Evolutionary conservation across 2,888 invertebrate genomes (phyloP).

Genomic region (Conistra vaccinii): DNA sequence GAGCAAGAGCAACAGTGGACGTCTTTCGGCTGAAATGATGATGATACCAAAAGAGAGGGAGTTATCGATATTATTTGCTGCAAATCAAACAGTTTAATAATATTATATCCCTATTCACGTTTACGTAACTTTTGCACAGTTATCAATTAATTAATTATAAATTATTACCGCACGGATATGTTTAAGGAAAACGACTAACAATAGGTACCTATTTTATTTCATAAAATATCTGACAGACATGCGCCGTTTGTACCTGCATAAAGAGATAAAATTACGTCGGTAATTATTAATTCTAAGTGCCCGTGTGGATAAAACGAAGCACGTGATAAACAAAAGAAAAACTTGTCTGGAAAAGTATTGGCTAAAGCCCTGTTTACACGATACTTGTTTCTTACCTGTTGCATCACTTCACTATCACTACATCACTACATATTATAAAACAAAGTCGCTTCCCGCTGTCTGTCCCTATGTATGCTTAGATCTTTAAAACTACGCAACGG

Average conservation of each 20-base stretch:
- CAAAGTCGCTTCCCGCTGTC: no score
- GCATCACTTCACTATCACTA: no score
- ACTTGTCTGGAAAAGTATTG: background rate
- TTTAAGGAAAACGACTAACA: constrained; percentile 21
- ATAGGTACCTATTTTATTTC: background rate
- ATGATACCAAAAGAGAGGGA: background rate
- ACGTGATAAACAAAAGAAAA: background rate
- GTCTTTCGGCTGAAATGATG: background rate
- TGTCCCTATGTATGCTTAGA: no score
- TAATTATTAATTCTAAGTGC: constrained; percentile 1
- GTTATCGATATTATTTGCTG: background rate
- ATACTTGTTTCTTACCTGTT: background rate
- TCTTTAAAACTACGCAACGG: no score
- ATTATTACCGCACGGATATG: background rate
- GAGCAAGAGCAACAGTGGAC: background rate
- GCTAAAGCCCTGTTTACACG: background rate
- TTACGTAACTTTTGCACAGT: background rate
- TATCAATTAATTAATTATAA: background rate
- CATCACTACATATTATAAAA: no score
- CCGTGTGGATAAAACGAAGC: background rate
- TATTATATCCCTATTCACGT: background rate
- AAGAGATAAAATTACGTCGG: background rate
- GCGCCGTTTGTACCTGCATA: background rate
- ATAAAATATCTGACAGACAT: background rate
- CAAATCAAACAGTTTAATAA: background rate